Evolutionary conservation across 2,113 vertebrate genomes (phyloP).

Genomic region (Muntiacus reevesi): DNA sequence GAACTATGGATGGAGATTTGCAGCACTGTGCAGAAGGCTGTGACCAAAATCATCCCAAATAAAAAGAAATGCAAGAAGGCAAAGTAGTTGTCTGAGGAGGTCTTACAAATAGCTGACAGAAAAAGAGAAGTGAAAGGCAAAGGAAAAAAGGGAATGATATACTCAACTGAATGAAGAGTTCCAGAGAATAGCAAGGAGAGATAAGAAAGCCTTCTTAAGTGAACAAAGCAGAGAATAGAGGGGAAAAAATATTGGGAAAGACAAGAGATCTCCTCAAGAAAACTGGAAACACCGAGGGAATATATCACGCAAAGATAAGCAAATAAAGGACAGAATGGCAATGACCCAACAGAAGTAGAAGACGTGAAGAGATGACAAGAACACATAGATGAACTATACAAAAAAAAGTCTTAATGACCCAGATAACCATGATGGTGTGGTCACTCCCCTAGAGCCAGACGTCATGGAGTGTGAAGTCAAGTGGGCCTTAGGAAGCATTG

Average conservation of each 20-base stretch:
- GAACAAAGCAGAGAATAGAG: neutral
- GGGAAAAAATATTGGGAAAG: neutral
- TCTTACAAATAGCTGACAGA: neutral
- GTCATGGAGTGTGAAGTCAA: neutral
- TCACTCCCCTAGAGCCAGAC: neutral
- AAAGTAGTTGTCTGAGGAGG: neutral
- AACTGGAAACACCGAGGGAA: neutral
- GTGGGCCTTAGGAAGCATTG: neutral
- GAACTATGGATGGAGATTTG: neutral
- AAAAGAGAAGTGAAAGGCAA: neutral
- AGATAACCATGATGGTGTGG: neutral
- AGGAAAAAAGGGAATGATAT: neutral
- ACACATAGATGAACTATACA: neutral
- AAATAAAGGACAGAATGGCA: neutral
- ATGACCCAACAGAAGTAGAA: neutral
- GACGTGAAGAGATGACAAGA: neutral
- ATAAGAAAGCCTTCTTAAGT: neutral
- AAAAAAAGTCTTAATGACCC: neutral
- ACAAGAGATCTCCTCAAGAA: neutral
- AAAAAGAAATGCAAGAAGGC: neutral
- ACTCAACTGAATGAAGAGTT: neutral
- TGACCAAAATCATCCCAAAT: neutral
- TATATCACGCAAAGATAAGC: neutral
- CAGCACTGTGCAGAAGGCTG: neutral
- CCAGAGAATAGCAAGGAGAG: neutral